Evolutionary conservation across 2,888 invertebrate genomes (phyloP).

Genomic region (Dexiosoma caninum): DNA sequence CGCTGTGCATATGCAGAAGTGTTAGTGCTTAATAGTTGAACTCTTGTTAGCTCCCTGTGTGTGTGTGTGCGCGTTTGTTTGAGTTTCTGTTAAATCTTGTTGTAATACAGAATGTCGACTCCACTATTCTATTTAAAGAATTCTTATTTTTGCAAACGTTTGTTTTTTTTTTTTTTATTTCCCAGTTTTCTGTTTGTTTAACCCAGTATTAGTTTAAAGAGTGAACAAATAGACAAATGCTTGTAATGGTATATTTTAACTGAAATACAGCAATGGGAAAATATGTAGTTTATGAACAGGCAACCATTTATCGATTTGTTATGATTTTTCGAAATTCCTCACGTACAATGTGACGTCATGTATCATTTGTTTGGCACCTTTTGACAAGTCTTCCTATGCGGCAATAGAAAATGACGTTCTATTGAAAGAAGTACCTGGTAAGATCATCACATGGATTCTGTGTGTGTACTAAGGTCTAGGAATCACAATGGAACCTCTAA

Average conservation of each 20-base stretch:
- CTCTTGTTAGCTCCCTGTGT: neutral
- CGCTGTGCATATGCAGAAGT: neutral
- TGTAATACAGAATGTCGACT: constrained; percentile 1
- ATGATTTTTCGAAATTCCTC: too few relatives aligned
- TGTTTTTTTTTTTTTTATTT: neutral
- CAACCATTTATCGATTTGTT: too few relatives aligned
- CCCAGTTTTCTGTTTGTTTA: constrained; percentile 43
- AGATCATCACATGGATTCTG: too few relatives aligned
- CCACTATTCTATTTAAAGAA: neutral
- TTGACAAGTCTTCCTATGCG: too few relatives aligned
- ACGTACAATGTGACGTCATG: too few relatives aligned
- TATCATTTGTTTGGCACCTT: too few relatives aligned
- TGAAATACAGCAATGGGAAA: neutral
- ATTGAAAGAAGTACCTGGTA: too few relatives aligned
- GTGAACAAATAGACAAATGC: constrained; percentile 31
- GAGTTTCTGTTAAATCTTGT: constrained; percentile 34
- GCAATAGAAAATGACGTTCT: too few relatives aligned
- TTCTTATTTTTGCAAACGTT: neutral
- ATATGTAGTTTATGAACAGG: neutral
- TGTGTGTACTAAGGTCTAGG: too few relatives aligned
- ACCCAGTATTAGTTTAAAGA: constrained; percentile 52
- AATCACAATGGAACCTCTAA: too few relatives aligned
- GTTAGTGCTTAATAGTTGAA: constrained; percentile 1
- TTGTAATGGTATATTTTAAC: neutral
- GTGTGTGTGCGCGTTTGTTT: neutral